Evolutionary conservation across 1,140 invertebrate genomes (phyloP).

Genomic region (Sipha flava): DNA sequence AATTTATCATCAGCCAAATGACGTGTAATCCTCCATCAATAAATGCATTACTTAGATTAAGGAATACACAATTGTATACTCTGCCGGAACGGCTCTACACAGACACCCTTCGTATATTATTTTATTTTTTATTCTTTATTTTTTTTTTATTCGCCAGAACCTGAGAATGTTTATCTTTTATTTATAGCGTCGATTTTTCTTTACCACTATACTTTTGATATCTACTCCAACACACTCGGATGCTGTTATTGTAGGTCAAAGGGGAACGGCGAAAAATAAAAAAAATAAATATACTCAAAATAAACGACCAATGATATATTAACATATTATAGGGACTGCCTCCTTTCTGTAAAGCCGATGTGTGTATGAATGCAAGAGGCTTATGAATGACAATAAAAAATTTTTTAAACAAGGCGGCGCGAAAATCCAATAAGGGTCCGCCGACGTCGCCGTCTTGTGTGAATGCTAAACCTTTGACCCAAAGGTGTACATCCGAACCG

Average conservation of each 20-base stretch:
- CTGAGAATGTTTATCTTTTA: slow-evolving; percentile 32
- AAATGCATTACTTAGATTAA: slow-evolving; percentile 19
- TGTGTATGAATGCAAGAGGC: not conserved
- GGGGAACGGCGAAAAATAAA: not conserved
- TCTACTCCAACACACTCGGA: slow-evolving; percentile 17
- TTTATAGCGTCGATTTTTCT: slow-evolving; percentile 29
- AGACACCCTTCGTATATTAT: not conserved
- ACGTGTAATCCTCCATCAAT: slow-evolving; percentile 28
- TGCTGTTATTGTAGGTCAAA: not conserved
- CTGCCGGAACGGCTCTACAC: not conserved
- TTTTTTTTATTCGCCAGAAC: not conserved
- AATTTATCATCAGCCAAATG: slow-evolving; percentile 17
- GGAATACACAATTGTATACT: not conserved
- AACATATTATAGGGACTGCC: slow-evolving; percentile 16
- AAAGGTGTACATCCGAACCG: not conserved
- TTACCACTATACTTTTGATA: not conserved
- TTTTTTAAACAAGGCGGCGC: slow-evolving; percentile 12
- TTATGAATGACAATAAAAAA: slow-evolving; percentile 14
- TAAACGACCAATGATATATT: slow-evolving; percentile 23
- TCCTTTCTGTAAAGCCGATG: not conserved
- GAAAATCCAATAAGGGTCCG: slow-evolving; percentile 8
- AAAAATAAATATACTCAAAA: not conserved
- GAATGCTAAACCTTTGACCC: slow-evolving; percentile 7
- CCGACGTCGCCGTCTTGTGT: not conserved
- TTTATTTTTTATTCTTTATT: not conserved